Evolutionary conservation across 2,888 invertebrate species (phyloP).

Genomic region (Cephus runcator): DNA sequence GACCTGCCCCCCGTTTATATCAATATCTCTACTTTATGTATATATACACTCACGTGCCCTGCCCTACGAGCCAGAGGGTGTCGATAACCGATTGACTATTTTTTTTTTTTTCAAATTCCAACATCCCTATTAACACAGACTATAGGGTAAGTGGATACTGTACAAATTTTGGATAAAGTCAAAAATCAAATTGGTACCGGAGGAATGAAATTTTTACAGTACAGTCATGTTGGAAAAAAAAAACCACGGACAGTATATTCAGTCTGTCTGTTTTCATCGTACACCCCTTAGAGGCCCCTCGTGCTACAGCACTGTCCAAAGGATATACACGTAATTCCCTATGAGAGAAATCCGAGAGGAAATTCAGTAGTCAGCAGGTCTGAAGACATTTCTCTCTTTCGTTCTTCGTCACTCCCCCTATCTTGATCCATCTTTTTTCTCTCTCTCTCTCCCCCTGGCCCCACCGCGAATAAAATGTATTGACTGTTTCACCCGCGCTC

Average conservation of each 20-base stretch:
- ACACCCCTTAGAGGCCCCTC: not conserved
- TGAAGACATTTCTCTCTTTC: not conserved
- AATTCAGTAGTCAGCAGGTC: not conserved
- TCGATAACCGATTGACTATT: not conserved
- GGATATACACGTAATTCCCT: not conserved
- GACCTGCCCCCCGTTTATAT: conserved; percentile 64
- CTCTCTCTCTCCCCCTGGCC: not conserved
- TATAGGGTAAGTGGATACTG: not conserved
- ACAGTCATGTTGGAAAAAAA: not conserved
- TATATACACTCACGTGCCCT: conserved; percentile 18
- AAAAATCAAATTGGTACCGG: not conserved
- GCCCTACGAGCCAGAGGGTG: not conserved
- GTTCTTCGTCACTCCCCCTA: not conserved
- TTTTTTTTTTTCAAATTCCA: not conserved
- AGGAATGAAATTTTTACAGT: not conserved
- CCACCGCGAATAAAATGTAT: not conserved
- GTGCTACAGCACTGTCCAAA: not conserved
- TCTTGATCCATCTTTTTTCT: not conserved
- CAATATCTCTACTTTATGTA: conserved; percentile 58
- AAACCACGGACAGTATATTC: not conserved
- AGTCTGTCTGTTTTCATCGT: no score
- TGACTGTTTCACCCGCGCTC: not conserved
- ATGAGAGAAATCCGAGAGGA: not conserved
- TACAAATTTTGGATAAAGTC: not conserved
- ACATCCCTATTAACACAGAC: not conserved